Conservation (phyloP, 37 sponge, comb jelly and placozoan species). For the Diacarnus erythraeanus region DNA sequence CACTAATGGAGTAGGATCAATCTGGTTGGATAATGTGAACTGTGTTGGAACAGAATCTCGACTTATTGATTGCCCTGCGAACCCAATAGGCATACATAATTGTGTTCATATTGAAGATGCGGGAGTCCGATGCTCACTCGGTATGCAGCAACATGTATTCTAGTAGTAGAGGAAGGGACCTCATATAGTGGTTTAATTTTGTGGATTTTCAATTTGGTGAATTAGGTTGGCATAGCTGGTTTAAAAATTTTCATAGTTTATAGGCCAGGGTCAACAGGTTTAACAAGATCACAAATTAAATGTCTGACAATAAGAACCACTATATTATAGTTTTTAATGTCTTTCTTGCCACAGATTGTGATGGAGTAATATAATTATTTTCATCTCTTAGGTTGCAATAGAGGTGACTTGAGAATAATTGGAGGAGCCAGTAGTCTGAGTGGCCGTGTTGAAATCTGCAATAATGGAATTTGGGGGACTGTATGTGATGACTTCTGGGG, state of each 20-base stretch:
- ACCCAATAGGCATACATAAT: slow-evolving; percentile 16
- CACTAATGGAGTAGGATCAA: slow-evolving; percentile 31
- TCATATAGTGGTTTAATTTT: too few species aligned
- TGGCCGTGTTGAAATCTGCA: slow-evolving; percentile 15
- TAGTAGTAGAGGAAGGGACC: too few species aligned
- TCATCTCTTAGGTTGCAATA: neutral
- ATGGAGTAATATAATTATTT: neutral
- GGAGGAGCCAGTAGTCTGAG: neutral
- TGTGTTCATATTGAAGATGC: slow-evolving; percentile 42
- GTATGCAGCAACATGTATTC: neutral
- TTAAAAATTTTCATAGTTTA: too few species aligned
- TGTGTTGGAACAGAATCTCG: slow-evolving; percentile 31
- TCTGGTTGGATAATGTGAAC: slow-evolving; percentile 34
- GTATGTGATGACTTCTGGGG: slow-evolving; percentile 16
- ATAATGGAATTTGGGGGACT: slow-evolving; percentile 4
- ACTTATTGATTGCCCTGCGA: slow-evolving; percentile 15
- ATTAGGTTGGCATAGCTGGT: too few species aligned
- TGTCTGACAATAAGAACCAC: too few species aligned
- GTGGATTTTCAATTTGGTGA: too few species aligned
- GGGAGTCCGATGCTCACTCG: slow-evolving; percentile 9
- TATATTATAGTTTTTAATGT: too few species aligned
- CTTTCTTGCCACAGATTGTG: neutral
- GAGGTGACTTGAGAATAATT: slow-evolving; percentile 9
- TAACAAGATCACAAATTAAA: too few species aligned
- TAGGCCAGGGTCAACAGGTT: too few species aligned